These are phyloP conservation scores for Chromoteleia sp. DNA, from an alignment of 2,888 invertebrate genomes.

Conservation along the genomic window DNA sequence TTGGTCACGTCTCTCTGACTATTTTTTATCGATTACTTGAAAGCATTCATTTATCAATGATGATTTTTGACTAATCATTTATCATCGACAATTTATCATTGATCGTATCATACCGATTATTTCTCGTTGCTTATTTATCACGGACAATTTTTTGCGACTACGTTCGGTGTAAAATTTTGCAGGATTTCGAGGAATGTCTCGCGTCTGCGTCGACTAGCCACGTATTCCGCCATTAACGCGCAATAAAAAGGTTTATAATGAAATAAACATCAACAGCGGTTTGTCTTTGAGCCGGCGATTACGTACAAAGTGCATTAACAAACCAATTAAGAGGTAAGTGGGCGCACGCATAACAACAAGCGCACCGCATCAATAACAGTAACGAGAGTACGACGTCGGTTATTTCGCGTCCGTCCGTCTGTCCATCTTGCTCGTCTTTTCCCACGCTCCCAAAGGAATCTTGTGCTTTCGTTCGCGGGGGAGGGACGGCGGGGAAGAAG, in stretches of 20 bases:
- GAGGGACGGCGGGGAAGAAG: constrained; percentile 14
- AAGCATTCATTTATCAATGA: too few species aligned
- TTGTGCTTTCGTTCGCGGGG: constrained; percentile 58
- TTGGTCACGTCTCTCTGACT: too few species aligned
- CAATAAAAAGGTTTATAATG: constrained; percentile 31
- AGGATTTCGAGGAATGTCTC: constrained; percentile 18
- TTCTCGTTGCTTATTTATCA: too few species aligned
- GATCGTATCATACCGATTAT: too few species aligned
- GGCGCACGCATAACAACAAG: constrained; percentile 64
- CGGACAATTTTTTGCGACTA: too few species aligned
- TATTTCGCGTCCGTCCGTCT: constrained; percentile 52
- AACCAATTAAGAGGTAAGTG: constrained; percentile 64
- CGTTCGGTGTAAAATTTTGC: constrained; percentile 1
- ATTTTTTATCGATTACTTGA: too few species aligned
- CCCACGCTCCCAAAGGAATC: constrained; percentile 70
- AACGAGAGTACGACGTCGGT: constrained; percentile 58
- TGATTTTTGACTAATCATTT: too few species aligned
- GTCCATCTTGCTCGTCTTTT: constrained; percentile 57
- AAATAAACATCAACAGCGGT: constrained; percentile 53
- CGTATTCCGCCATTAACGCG: constrained; percentile 12
- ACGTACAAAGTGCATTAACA: constrained; percentile 67
- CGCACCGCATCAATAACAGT: constrained; percentile 63
- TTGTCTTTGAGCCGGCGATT: constrained; percentile 56
- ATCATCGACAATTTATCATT: too few species aligned
- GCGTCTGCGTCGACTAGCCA: neutral